Base-by-base conservation (phyloP, 2,797 vertebrate genomes). In the Apodemus agrarius region DNA sequence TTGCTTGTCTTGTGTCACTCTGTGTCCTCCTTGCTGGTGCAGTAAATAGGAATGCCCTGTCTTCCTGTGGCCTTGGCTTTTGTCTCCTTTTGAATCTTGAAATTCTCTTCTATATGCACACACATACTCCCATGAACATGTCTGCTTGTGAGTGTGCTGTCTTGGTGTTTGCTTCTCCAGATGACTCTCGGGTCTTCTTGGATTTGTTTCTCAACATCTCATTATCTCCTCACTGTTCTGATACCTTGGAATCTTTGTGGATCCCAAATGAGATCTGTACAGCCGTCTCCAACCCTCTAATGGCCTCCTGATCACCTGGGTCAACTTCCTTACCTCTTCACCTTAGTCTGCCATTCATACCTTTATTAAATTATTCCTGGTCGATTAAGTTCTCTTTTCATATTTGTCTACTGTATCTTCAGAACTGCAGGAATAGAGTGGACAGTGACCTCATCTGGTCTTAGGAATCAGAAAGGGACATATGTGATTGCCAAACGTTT, bases 81-180 rank as follows among this genome's bases (percentile, higher is more conserved):
- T 34, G 22, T 63, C 31, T 43, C 11, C 29, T 69, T 61, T 59
- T 40, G 29, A 13, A 67, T 6, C 57, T 87, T n/a, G 14, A 8
- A 8, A 0, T 54, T 74, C 24, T 75, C n/a, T 67, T 22, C 29
- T 37, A 21, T 37, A 21, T 21, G n/a, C 2, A 0, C 22, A 26
- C 40, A 3, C 31, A 24, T 24, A 26, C 61, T 6, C 65, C 52
- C 21, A 24, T 14, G 34, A 4, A 0, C 3, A 0, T 40, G 59
- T 34, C 0, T 0, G 0, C 57, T 19, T 34, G 1, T 17, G 0
- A 0, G 6, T 5, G 0, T 29, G n/a, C 2, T 0, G 3, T 65
- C 61, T 86, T 26, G 1, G 17, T 49, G 31, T 46, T 52, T 78
- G 52, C 26, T 24, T 63, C 0, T 37, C 37, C 13, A 6, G 17